A percentile compares a stretch with the other conserved stretches of the same genome.
These are phyloP conservation scores for Characodon lateralis DNA, from an alignment of 2,797 vertebrate species.

Conservation along the genomic window DNA sequence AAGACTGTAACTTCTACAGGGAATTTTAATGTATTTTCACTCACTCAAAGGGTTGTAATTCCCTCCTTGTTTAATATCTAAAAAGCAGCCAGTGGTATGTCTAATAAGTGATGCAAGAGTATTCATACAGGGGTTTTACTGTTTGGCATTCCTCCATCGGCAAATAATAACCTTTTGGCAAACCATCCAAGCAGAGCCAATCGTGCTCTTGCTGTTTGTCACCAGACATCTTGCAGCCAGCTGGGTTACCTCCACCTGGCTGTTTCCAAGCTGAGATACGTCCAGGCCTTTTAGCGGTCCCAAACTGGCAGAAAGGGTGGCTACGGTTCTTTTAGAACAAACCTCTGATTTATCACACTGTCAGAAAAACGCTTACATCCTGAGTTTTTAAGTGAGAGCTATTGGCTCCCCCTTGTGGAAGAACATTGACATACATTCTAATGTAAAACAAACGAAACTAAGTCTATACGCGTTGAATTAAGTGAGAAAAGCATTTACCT, in stretches of 20 bases:
- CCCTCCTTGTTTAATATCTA: neutral
- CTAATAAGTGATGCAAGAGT: neutral
- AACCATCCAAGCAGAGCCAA: slow-evolving; percentile 1
- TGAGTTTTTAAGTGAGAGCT: neutral
- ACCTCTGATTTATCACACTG: neutral
- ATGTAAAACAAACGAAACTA: neutral
- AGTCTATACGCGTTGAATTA: neutral
- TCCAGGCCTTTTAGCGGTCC: neutral
- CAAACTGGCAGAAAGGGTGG: neutral
- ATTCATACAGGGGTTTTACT: neutral
- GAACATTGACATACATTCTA: neutral
- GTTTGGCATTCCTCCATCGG: slow-evolving; percentile 9
- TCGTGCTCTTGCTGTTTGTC: slow-evolving; percentile 38
- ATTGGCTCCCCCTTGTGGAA: slow-evolving; percentile 59
- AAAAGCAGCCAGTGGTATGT: neutral
- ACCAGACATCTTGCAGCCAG: slow-evolving; percentile 45
- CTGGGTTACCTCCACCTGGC: slow-evolving; percentile 13
- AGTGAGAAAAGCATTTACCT: neutral
- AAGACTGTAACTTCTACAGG: neutral
- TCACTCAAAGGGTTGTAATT: neutral
- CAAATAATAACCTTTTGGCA: slow-evolving; percentile 32
- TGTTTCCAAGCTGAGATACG: neutral
- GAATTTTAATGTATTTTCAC: neutral
- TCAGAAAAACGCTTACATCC: no score
- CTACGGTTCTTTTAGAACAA: neutral